phyloP scores from a whole-genome alignment of 2,797 vertebrate species.

The Cynodonichthys magdalenae region DNA sequence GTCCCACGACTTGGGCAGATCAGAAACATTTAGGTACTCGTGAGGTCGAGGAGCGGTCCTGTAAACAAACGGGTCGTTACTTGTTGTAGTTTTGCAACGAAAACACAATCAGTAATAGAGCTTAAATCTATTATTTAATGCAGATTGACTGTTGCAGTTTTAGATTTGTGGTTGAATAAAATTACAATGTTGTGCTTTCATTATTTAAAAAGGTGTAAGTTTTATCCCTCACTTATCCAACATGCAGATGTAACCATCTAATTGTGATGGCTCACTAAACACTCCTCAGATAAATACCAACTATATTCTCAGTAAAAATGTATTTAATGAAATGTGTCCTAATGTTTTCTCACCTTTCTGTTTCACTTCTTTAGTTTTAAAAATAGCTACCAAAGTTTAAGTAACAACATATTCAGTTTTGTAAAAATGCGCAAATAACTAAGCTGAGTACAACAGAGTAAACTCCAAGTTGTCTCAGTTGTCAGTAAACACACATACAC shows the following conservation, averaged over 20 bases:
- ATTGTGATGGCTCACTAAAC: background rate
- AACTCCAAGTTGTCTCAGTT: too few species aligned
- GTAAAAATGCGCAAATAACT: background rate
- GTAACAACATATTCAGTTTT: background rate
- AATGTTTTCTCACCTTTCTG: background rate
- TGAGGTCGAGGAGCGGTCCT: constrained; percentile 86
- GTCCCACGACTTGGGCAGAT: constrained; percentile 89
- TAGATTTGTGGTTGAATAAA: background rate
- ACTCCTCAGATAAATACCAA: too few species aligned
- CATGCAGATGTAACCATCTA: too few species aligned
- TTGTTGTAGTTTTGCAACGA: too few species aligned
- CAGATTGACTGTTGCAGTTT: background rate
- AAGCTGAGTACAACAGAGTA: background rate
- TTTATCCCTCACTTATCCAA: too few species aligned
- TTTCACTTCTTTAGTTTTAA: constrained; percentile 13
- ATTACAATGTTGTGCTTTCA: background rate
- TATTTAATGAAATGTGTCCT: background rate
- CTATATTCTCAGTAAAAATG: background rate
- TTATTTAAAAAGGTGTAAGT: too few species aligned
- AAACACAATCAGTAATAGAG: background rate
- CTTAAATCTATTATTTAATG: background rate
- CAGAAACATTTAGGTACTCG: constrained; percentile 80
- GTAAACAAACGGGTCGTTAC: background rate
- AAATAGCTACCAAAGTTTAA: background rate
- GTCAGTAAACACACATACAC: too few species aligned